A percentile compares a stretch with the other conserved stretches of the same genome.
phyloP scores from a whole-genome alignment of 1,140 invertebrate genomes.

The Drosophila guanche region DNA sequence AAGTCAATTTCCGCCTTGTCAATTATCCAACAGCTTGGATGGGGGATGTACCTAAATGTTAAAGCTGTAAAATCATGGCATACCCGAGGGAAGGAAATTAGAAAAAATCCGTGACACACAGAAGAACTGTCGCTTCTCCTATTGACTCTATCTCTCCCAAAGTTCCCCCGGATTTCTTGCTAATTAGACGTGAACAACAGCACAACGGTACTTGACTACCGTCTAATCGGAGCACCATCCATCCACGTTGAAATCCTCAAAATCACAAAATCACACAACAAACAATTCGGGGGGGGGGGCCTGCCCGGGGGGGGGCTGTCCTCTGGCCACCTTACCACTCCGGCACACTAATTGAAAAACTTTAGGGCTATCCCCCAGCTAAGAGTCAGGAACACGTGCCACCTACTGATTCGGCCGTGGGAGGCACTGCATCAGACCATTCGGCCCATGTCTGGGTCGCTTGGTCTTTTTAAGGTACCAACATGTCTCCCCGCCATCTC shows the following conservation, averaged over 20 bases:
- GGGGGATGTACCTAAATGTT: constrained; percentile 16
- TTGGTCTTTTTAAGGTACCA: constrained; percentile 39
- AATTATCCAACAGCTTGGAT: constrained; percentile 27
- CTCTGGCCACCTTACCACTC: background rate
- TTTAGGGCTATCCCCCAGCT: constrained; percentile 28
- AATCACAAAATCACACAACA: constrained; percentile 46
- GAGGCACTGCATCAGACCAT: constrained; percentile 30
- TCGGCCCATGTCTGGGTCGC: background rate
- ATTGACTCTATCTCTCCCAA: background rate
- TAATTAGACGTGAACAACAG: constrained; percentile 37
- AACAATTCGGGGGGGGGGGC: constrained; percentile 51
- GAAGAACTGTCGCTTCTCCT: background rate
- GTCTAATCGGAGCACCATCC: constrained; percentile 32
- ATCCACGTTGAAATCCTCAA: constrained; percentile 36
- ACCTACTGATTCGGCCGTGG: constrained; percentile 39
- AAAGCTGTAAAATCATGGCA: constrained; percentile 1
- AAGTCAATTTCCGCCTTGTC: constrained; percentile 42
- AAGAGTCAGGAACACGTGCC: constrained; percentile 25
- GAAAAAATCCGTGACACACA: constrained; percentile 4
- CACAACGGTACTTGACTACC: constrained; percentile 40
- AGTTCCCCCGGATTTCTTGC: constrained; percentile 33
- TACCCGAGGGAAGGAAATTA: too few species aligned
- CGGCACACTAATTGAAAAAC: constrained; percentile 45
- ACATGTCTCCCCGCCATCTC: constrained; percentile 9
- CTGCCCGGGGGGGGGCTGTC: background rate